These are phyloP conservation scores for Urophycis tenuis DNA, from an alignment of 2,797 vertebrate species.

Conservation along the genomic window DNA sequence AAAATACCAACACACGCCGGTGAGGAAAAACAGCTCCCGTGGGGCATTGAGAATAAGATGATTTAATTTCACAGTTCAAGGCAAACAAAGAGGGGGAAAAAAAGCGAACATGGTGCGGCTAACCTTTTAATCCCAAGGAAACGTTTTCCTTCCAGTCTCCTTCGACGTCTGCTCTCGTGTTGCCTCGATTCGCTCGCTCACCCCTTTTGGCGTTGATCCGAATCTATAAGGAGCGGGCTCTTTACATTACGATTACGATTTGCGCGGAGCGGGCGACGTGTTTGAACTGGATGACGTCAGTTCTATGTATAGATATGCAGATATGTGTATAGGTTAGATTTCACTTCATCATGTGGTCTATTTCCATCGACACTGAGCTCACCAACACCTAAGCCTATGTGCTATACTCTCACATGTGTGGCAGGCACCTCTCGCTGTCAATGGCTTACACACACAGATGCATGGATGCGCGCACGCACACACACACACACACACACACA, in stretches of 20 bases:
- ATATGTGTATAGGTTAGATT: background rate
- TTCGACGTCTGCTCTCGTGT: background rate
- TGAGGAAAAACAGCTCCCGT: background rate
- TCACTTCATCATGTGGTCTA: background rate
- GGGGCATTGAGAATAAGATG: background rate
- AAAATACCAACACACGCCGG: background rate
- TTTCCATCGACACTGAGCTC: background rate
- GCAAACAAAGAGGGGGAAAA: too few relatives aligned
- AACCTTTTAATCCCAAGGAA: background rate
- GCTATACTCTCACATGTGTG: background rate
- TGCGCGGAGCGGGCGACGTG: background rate
- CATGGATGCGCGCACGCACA: background rate
- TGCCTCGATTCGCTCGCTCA: too few relatives aligned
- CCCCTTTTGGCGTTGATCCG: too few relatives aligned
- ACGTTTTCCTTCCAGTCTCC: background rate
- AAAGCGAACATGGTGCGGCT: background rate
- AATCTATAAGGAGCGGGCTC: background rate
- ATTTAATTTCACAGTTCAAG: background rate
- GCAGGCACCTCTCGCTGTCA: too few relatives aligned
- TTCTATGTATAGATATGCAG: too few relatives aligned
- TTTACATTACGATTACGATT: background rate
- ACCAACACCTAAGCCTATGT: background rate
- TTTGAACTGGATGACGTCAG: too few relatives aligned
- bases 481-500: background rate
- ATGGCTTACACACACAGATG: too few relatives aligned